Base-by-base conservation (phyloP, 1,140 invertebrate species). In the Drosophila bipectinata region DNA sequence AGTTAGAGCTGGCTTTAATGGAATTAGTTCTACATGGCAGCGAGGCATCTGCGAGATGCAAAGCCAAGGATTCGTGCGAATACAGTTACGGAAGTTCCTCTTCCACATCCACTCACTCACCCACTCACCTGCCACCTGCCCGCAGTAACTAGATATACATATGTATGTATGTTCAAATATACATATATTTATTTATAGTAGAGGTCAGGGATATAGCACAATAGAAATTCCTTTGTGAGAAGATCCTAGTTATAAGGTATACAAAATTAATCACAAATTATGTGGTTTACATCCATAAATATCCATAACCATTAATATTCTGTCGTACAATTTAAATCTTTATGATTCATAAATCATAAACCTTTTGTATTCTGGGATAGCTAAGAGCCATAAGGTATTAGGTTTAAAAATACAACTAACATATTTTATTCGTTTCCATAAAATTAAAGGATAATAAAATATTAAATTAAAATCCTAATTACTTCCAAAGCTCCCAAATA, bases 1-100 rank as follows among this genome's bases (percentile, higher is more conserved):
- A 87, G 83, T 87, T 87, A 87, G 83, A 83, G 83, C 75, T 76
- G 73, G 83, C 83, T 82, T 82, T 87, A 87, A 87, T 87, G 78
- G 83, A 87, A 87, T 87, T 87, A 87, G 83, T 87, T 85, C 77
- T 81, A 68, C 77, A 72, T 82, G 63, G 57, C 47, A 72, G 44
- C 57, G 62, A 55, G 66, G 44, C 58, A 62, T 55, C 44, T 69
- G 54, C 28, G 48, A 74, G 62, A 64, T 74, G 58, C 44, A 28
- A 9, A 51, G 53, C 60, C 49, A 64, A 75, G 61, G 49, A 66
- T 69, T 44, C 34, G 44, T 51, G 56, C 44, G 24, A 52, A 49
- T n/a, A 34, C 21, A 24, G 30, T n/a, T 15, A 39, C 49, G 49
- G 63, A 68, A 68, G 62, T 54, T 67, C 62, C 30, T 37, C 48